Conservation (phyloP, 92 coral and sea anemone species). For the Blastomussa wellsi region DNA sequence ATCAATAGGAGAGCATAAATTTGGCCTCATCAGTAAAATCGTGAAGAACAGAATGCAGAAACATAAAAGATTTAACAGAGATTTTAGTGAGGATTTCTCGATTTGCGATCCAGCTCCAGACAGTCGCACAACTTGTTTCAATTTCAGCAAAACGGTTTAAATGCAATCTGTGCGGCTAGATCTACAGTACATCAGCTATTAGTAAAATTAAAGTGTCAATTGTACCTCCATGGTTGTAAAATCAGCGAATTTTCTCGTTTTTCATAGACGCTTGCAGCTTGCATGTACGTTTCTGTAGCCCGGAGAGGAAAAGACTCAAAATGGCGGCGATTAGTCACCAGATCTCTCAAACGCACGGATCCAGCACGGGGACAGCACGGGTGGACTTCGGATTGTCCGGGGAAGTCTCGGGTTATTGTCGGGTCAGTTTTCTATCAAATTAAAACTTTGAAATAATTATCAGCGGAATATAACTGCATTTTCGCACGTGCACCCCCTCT, state of each 20-base stretch:
- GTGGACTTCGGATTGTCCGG: neutral
- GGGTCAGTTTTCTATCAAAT: no score
- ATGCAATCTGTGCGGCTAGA: neutral
- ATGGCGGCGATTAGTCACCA: constrained; percentile 14
- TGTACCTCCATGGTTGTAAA: constrained; percentile 26
- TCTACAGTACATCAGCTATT: neutral
- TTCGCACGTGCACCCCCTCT: no score
- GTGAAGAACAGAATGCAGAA: neutral
- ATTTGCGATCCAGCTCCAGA: neutral
- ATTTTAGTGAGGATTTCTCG: neutral
- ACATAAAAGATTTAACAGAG: neutral
- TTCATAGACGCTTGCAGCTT: neutral
- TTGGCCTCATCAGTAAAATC: neutral
- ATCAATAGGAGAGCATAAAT: neutral
- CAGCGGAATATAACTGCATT: no score
- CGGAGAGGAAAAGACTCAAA: neutral
- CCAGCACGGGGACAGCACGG: no score
- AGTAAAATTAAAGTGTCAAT: neutral
- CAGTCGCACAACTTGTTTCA: neutral
- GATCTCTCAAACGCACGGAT: neutral
- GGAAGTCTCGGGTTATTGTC: no score
- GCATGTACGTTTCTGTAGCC: no score
- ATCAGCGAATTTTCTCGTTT: neutral
- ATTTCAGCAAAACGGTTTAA: neutral
- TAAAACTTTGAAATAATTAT: no score